Evolutionary conservation across 2,797 vertebrate genomes (phyloP), one percentile per base, ranked within the genome.

Genomic region (Aphelocoma californica): DNA sequence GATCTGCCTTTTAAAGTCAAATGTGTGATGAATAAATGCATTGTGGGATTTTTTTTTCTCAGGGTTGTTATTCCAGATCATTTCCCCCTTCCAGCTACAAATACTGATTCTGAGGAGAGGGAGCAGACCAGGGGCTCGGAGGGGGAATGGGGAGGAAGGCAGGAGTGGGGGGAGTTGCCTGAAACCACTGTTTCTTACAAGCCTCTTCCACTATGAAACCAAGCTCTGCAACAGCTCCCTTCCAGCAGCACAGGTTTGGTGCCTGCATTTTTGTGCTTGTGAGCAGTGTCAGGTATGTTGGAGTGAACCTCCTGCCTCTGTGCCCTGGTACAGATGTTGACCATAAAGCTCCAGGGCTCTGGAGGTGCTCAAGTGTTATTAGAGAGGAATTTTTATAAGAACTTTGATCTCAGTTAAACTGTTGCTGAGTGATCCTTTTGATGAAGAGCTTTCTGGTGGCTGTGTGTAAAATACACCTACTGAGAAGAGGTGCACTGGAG

Each of bases 1-100:
- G 34, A 81, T 73, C 69, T 87, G 64, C 64, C 56, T 87, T 92
- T 94, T 91, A 85, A 92, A 92, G 64, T 77, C 45, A 65, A 61
- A 78, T 45, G 47, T 4, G 15, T 2, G 6, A 74, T 25, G 17
- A 91, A 90, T 67, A 79, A 86, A 64, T 56, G 61, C 40, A 32
- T 24, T 44, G 38, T 69, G 58, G 53, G 71, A 18, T n/a, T 24
- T 40, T 73, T 24, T 72, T 34, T 25, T 85, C 47, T 44, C 19
- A 2, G 8, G 31, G 13, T 53, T 80, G 51, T 74, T 90, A n/a
- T 44, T 90, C 48, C 23, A 69, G 61, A 61, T 61, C 12, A 40
- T 57, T 90, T 86, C 8, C 20, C 31, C n/a, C 18, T 92, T 91
- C 50, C 18, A 72, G 45, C 32, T 87, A 45, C 53, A 24, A 48